Percentiles rank a stretch among this genome's conserved stretches.
Evolutionary conservation across 1,140 invertebrate genomes (phyloP).

Genomic region (Anthonomus grandis): DNA sequence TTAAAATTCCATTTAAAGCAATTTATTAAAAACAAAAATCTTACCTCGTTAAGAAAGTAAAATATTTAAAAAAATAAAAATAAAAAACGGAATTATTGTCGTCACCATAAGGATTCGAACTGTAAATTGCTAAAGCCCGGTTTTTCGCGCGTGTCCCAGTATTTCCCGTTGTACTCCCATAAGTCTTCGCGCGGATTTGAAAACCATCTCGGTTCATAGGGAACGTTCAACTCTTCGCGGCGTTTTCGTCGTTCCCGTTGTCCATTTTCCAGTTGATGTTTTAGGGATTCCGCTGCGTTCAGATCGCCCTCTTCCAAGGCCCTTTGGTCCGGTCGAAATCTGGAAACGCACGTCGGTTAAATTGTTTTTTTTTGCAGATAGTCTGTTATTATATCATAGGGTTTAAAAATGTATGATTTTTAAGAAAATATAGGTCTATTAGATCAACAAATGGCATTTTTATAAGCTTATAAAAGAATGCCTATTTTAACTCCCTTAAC

Average conservation of each 20-base stretch:
- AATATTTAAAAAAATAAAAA: background rate
- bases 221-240: slow-evolving; percentile 55
- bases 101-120: slow-evolving; percentile 56
- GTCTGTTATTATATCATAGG: too few relatives aligned
- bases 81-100: slow-evolving; percentile 15
- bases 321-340: slow-evolving; percentile 54
- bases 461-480: too few relatives aligned
- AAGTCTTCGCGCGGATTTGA: slow-evolving; percentile 53
- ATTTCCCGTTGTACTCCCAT: slow-evolving; percentile 62
- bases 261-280: slow-evolving; percentile 63
- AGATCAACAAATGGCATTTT: too few relatives aligned
- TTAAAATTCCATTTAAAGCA: background rate
- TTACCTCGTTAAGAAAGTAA: slow-evolving; percentile 6
- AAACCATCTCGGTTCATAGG: slow-evolving; percentile 63
- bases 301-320: slow-evolving; percentile 75
- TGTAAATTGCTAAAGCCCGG: slow-evolving; percentile 58
- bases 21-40: slow-evolving; percentile 13
- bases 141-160: slow-evolving; percentile 56
- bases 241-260: slow-evolving; percentile 66
- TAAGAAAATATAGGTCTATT: too few relatives aligned
- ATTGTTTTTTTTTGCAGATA: too few relatives aligned
- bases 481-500: too few relatives aligned
- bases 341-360: too few relatives aligned
- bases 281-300: slow-evolving; percentile 66
- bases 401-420: too few relatives aligned